Evolutionary conservation across 2,113 vertebrate species (phyloP).

Genomic region (Plecturocebus donacophilus): DNA sequence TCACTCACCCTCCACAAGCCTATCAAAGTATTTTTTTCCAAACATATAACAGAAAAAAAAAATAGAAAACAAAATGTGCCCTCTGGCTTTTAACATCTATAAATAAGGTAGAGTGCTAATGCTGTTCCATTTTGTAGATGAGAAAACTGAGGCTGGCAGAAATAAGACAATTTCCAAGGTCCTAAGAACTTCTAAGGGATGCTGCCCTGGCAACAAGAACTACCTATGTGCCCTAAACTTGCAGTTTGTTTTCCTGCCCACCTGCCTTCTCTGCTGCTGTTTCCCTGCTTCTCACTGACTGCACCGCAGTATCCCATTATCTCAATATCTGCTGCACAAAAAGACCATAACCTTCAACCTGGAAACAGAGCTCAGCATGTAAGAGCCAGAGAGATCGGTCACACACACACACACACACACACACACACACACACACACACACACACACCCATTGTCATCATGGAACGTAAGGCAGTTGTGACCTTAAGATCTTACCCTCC

Average conservation of each 20-base stretch:
- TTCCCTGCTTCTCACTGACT: not conserved
- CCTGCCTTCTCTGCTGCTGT: not conserved
- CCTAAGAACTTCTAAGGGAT: not conserved
- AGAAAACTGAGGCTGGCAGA: slow-evolving; percentile 37
- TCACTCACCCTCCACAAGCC: not conserved
- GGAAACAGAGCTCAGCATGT: not conserved
- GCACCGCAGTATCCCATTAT: not conserved
- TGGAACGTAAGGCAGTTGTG: not conserved
- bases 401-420: not conserved
- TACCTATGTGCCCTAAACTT: not conserved
- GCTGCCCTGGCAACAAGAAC: not conserved
- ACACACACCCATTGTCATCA: not conserved
- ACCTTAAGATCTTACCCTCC: not conserved
- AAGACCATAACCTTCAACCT: not conserved
- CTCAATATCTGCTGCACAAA: not conserved
- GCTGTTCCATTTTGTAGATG: not conserved
- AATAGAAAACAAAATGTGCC: not conserved
- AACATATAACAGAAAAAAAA: not conserved
- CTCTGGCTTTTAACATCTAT: not conserved
- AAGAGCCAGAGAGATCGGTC: not conserved
- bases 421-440: not conserved
- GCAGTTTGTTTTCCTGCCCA: not conserved
- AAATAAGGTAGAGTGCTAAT: not conserved
- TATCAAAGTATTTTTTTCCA: not conserved
- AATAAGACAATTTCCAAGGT: not conserved